These are phyloP conservation scores for Cataglyphis rosenhaueri DNA, from an alignment of 2,888 invertebrate species.

Conservation along the genomic window DNA sequence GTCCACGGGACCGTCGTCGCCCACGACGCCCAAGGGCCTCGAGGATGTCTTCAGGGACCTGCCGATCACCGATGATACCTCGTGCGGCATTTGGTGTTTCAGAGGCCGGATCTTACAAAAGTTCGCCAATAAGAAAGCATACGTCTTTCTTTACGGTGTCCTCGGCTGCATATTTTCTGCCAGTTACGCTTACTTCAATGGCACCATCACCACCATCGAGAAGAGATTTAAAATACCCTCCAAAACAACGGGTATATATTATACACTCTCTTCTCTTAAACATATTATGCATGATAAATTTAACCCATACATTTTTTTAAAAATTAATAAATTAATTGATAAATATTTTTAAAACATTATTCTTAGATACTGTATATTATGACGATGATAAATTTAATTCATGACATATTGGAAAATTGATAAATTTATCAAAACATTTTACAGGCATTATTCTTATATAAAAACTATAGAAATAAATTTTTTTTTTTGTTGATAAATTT, in stretches of 20 bases:
- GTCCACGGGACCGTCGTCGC: slow-evolving; percentile 73
- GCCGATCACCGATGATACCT: slow-evolving; percentile 88
- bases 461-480: background rate
- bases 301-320: background rate
- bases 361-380: background rate
- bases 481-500: background rate
- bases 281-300: background rate
- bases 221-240: slow-evolving; percentile 91
- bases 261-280: background rate
- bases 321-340: background rate
- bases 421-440: background rate
- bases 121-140: slow-evolving; percentile 88
- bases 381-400: background rate
- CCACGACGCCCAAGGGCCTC: slow-evolving; percentile 77
- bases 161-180: slow-evolving; percentile 90
- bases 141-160: slow-evolving; percentile 89
- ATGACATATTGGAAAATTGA: background rate
- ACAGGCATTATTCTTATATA: background rate
- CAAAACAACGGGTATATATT: slow-evolving; percentile 88
- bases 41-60: slow-evolving; percentile 86
- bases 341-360: background rate
- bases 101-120: slow-evolving; percentile 87
- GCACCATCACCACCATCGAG: slow-evolving; percentile 91
- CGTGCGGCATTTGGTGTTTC: slow-evolving; percentile 89
- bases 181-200: slow-evolving; percentile 90